Evolutionary conservation across 2,888 invertebrate species (phyloP).

Genomic region (Saturnia japonica): DNA sequence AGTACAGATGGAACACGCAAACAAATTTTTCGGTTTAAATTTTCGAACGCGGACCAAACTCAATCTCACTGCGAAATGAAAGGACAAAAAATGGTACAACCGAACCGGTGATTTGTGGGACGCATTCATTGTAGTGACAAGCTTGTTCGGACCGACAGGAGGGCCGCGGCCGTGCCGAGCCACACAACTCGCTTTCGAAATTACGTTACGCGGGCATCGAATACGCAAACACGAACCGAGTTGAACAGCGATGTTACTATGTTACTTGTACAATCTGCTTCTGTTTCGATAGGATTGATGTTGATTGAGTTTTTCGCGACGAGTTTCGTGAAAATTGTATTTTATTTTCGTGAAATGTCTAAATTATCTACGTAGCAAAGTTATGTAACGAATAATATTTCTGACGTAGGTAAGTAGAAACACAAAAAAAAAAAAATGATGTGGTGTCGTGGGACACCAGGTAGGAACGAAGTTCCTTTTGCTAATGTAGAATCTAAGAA

Average conservation of each 20-base stretch:
- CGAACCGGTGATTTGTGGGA: constrained; percentile 76
- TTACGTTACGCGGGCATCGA: constrained; percentile 47
- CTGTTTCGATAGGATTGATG: constrained; percentile 64
- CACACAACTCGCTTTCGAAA: constrained; percentile 60
- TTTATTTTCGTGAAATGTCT: no score
- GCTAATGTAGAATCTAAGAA: no score
- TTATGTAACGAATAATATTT: no score
- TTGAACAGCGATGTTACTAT: constrained; percentile 55
- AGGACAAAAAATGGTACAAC: constrained; percentile 70
- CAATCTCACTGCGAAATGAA: constrained; percentile 73
- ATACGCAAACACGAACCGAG: constrained; percentile 45
- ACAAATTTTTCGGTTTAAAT: constrained; percentile 55
- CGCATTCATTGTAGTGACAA: constrained; percentile 78
- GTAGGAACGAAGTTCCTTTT: no score
- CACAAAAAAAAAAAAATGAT: no score
- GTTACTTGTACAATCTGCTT: constrained; percentile 69
- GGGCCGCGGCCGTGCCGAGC: constrained; percentile 39
- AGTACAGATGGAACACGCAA: no score
- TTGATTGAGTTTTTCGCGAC: constrained; percentile 71
- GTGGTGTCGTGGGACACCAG: no score
- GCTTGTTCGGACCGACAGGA: constrained; percentile 63
- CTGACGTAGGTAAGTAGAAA: no score
- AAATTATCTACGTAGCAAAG: no score
- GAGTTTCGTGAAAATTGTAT: not conserved
- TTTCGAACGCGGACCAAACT: constrained; percentile 61